Evolutionary conservation across 23 tunicate species (phyloP).

Genomic region (Trididemnum clinides): DNA sequence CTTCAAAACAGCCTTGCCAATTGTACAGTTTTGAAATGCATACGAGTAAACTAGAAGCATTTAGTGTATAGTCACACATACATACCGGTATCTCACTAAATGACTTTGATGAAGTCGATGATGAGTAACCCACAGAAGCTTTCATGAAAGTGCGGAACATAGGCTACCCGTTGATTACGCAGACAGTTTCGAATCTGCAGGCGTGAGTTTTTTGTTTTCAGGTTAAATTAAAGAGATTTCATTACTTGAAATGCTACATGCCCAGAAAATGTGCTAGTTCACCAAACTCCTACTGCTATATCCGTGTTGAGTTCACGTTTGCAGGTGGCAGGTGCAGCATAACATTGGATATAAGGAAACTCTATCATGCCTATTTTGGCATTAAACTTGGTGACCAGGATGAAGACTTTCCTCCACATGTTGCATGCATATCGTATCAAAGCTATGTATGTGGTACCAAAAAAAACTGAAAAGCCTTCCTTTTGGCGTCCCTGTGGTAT

Average conservation of each 20-base stretch:
- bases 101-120: too few species aligned
- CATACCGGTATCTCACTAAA: too few species aligned
- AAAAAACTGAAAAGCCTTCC: conserved; percentile 32
- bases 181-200: background rate
- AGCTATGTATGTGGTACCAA: conserved; percentile 31
- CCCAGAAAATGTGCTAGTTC: conserved; percentile 28
- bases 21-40: too few species aligned
- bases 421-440: conserved; percentile 21
- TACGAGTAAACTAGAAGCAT: too few species aligned
- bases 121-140: too few species aligned
- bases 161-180: too few species aligned
- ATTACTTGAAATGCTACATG: background rate
- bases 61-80: too few species aligned
- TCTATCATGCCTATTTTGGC: conserved; percentile 36
- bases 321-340: conserved; percentile 10
- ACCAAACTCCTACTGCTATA: conserved; percentile 35
- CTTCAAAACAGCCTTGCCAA: too few species aligned
- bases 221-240: background rate
- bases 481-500: conserved; percentile 53
- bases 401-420: conserved; percentile 21
- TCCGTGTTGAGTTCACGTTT: conserved; percentile 26
- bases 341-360: conserved; percentile 22
- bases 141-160: too few species aligned
- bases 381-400: conserved; percentile 31
- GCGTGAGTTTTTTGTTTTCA: background rate